Percentiles rank a stretch among this genome's conserved stretches.
These are phyloP conservation scores for Lathronympha strigana DNA, from an alignment of 2,888 invertebrate species.

Conservation along the genomic window DNA sequence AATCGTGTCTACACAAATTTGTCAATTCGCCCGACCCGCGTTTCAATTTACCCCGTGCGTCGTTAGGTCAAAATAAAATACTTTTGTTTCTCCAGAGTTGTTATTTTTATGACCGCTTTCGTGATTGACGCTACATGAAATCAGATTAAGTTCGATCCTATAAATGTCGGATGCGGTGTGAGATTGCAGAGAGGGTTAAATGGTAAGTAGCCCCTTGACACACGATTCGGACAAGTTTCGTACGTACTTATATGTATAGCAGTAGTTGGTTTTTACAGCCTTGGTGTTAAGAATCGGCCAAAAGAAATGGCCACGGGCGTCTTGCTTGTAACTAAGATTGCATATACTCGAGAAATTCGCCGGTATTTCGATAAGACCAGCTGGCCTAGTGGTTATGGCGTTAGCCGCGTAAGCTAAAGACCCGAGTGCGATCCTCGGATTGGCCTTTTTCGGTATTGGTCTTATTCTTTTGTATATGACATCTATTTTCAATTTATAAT, in stretches of 20 bases:
- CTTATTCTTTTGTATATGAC: no score
- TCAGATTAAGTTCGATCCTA: constrained; percentile 30
- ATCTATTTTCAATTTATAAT: no score
- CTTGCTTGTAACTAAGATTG: no score
- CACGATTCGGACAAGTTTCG: background rate
- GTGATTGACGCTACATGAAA: constrained; percentile 41
- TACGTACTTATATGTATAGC: background rate
- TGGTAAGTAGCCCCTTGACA: background rate
- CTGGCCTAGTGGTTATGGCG: no score
- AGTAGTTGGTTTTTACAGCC: background rate
- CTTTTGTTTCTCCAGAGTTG: constrained; percentile 63
- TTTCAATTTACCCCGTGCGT: constrained; percentile 73
- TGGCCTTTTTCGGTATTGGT: no score
- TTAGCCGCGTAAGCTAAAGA: no score
- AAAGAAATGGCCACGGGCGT: no score
- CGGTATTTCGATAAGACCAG: no score
- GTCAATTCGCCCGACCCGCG: constrained; percentile 63
- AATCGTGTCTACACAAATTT: constrained; percentile 61
- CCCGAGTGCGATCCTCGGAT: no score
- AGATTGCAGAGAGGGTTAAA: background rate
- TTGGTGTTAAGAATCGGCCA: no score
- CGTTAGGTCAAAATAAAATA: constrained; percentile 62
- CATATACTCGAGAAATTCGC: no score
- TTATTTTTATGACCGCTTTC: constrained; percentile 59
- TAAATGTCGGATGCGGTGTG: background rate